Conservation (phyloP, 2,888 invertebrate species). For the Apamea anceps region DNA sequence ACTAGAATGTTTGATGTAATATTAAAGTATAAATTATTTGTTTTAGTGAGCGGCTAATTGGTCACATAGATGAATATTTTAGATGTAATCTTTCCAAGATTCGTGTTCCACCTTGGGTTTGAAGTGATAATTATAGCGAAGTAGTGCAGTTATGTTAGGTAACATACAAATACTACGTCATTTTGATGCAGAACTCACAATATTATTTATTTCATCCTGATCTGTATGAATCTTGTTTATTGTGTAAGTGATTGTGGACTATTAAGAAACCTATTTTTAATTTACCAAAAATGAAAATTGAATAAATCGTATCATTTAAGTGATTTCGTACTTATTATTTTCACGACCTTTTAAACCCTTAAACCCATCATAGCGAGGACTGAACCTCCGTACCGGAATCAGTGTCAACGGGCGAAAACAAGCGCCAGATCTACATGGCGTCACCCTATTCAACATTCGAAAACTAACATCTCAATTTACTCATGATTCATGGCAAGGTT, state of each 20-base stretch:
- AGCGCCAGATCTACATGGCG: not conserved
- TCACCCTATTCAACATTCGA: not conserved
- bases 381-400: not conserved
- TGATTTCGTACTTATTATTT: slow-evolving; percentile 66
- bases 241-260: slow-evolving; percentile 89
- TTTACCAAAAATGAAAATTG: slow-evolving; percentile 89
- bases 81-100: slow-evolving; percentile 88
- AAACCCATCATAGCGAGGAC: not conserved
- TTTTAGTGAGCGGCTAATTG: slow-evolving; percentile 84
- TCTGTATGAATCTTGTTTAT: slow-evolving; percentile 89
- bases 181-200: slow-evolving; percentile 86
- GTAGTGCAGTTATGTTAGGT: slow-evolving; percentile 87
- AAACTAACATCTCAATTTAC: not conserved
- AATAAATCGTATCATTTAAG: slow-evolving; percentile 88
- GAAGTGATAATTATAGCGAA: slow-evolving; percentile 88
- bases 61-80: slow-evolving; percentile 87
- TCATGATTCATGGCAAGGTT: too few relatives aligned
- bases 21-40: slow-evolving; percentile 72
- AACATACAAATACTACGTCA: slow-evolving; percentile 83
- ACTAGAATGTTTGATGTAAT: slow-evolving; percentile 61
- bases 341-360: not conserved
- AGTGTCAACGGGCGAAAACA: not conserved
- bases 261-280: slow-evolving; percentile 88
- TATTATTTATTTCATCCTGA: slow-evolving; percentile 90
- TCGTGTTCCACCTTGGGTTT: slow-evolving; percentile 88